Evolutionary conservation across 2,113 vertebrate genomes (phyloP).

Genomic region (Apteryx owenii): DNA sequence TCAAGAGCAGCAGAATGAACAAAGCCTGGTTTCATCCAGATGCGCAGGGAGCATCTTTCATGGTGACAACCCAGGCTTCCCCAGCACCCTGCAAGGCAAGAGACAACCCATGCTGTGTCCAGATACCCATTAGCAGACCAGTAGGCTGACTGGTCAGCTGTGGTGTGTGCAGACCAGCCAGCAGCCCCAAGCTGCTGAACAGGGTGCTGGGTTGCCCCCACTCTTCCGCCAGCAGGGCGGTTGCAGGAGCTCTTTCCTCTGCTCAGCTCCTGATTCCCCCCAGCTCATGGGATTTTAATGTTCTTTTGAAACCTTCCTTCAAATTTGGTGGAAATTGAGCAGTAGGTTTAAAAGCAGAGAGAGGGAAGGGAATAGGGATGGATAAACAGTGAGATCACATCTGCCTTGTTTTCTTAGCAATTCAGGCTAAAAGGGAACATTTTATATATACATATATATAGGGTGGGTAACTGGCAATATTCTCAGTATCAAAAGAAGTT

Average conservation of each 20-base stretch:
- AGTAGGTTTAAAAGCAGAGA: background rate
- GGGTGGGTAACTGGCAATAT: conserved; percentile 7
- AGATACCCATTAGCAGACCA: background rate
- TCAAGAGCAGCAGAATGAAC: background rate
- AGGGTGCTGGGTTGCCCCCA: background rate
- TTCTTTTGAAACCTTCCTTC: background rate
- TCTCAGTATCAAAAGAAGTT: background rate
- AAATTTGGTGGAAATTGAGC: background rate
- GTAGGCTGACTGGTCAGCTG: background rate
- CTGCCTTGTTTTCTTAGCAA: background rate
- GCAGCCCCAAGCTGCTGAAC: background rate
- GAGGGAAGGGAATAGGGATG: background rate
- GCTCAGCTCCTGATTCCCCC: background rate
- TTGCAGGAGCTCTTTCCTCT: background rate
- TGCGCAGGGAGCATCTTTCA: accelerated
- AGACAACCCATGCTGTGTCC: accelerated
- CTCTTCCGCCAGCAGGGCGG: accelerated
- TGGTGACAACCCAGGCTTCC: background rate
- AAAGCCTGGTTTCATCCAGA: background rate
- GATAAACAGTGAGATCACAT: background rate
- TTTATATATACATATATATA: background rate
- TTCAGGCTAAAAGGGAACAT: background rate
- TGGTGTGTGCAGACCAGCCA: background rate
- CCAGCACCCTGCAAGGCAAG: accelerated
- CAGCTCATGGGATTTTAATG: background rate